Evolutionary conservation across 2,113 vertebrate species (phyloP), one percentile per base, ranked within the genome.

Genomic region (Gallinago paraguaiae): DNA sequence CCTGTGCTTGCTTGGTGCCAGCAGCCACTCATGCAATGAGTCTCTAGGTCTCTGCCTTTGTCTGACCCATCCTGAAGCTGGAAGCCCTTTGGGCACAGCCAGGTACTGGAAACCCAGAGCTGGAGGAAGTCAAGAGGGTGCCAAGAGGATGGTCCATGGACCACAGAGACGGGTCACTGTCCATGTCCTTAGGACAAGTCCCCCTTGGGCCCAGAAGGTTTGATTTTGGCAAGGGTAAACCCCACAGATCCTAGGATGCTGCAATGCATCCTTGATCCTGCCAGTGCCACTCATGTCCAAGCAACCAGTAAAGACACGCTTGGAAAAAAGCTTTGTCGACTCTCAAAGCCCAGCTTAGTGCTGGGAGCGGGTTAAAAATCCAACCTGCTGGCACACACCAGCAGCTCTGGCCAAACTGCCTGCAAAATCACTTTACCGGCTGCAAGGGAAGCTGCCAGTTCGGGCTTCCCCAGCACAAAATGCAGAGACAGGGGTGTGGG

Each of bases 161-260:
- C 17, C 41, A 60, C 39, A 75, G 25, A 8, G 16, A 9, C 11
- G 46, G 11, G 6, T 20, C 51, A 39, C 33, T 12, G 45, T 27
- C 46, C 61, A 31, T 0, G 1, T n/a, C 56, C 37, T 50, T 15
- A 15, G 20, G 51, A 41, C 0, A 0, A 0, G 2, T 9, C 23
- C 48, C 10, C 23, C 48, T 39, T 11, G 30, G 10, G 17, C 17
- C 23, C 31, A 74, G 54, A n/a, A 41, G 10, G 17, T 64, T 86
- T 72, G 31, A 31, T 53, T 65, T 87, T 68, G 30, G 31, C 16
- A 13, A 35, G 28, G 23, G 13, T 37, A 64, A 72, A 69, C 13
- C 0, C 43, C 57, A 51, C 54, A n/a, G 59, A 39, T 27, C 33
- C 54, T 45, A 23, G 35, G 46, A 24, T 53, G 56, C 78, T 81